Conservation (phyloP, 2,797 vertebrate genomes). For the Tauraco hartlaubi region DNA sequence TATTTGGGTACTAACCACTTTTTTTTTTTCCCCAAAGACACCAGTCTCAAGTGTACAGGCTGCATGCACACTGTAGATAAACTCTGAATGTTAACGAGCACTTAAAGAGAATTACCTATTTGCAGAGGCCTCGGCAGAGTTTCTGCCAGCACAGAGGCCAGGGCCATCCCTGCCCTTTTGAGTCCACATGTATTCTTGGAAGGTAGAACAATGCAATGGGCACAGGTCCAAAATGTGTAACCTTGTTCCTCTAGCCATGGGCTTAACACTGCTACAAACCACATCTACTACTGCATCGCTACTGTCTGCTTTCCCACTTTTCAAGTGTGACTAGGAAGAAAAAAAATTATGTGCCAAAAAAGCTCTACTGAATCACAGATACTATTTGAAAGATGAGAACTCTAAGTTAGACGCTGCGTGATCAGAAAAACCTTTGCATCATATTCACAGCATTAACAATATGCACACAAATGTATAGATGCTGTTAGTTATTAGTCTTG, state of each 20-base stretch:
- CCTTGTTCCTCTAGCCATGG: background rate
- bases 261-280: background rate
- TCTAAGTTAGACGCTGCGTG: background rate
- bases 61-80: background rate
- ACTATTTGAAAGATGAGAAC: background rate
- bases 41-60: background rate
- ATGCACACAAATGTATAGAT: background rate
- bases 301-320: background rate
- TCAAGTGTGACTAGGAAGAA: background rate
- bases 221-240: background rate
- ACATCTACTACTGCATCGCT: background rate
- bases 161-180: background rate
- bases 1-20: background rate
- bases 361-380: background rate
- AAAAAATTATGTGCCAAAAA: background rate
- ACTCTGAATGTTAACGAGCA: background rate
- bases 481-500: background rate
- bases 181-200: background rate
- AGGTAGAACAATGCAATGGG: constrained; percentile 14
- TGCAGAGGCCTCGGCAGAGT: background rate
- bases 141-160: background rate
- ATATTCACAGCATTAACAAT: background rate
- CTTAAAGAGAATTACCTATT: background rate
- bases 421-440: background rate
- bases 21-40: background rate